Evolutionary conservation across 2,797 vertebrate species (phyloP), one percentile per base, ranked within the genome.

Genomic region (Eurystomus glaucurus): DNA sequence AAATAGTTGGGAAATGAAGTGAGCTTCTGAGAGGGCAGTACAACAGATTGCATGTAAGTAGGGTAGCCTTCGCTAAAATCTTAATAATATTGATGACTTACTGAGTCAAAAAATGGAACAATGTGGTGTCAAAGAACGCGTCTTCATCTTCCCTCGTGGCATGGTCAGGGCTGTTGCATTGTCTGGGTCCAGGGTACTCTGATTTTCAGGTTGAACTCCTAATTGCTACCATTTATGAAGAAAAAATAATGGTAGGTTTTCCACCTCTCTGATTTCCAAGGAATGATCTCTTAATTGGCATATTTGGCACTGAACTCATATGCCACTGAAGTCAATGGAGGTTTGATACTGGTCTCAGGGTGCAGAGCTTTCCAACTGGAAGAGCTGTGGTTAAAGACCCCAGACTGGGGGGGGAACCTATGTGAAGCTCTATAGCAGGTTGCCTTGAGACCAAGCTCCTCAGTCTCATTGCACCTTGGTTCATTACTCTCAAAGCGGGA

Each of bases 301-400:
- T 50, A 10, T 62, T 85, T 68, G 35, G 11, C 28, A 11, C n/a
- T 22, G n/a, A 75, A 41, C 21, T 61, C 8, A 0, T 0, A 2
- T 62, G 58, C 39, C 1, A 0, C 0, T 87, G 86, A 39, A 57
- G 43, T 29, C 43, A 20, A 8, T 10, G 51, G n/a, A 60, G 65
- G 31, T 71, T 93, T 74, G 31, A 5, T 66, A 3, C 45, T 15
- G 19, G 43, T 69, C 28, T 77, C 74, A 6, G 2, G 52, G 39
- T 22, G 18, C 50, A 74, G 9, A 45, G 7, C 60, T 62, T 60
- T 77, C 41, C 55, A 48, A 68, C 80, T 21, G 21, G 45, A 71
- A 52, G 8, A 43, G 18, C 6, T 61, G 50, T 82, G 31, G 25
- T 65, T 86, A 55, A 31, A 69, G 46, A 76, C 22, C 35, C 43